Conservation (phyloP, 2,888 invertebrate genomes). For the Stramonita haemastoma region DNA sequence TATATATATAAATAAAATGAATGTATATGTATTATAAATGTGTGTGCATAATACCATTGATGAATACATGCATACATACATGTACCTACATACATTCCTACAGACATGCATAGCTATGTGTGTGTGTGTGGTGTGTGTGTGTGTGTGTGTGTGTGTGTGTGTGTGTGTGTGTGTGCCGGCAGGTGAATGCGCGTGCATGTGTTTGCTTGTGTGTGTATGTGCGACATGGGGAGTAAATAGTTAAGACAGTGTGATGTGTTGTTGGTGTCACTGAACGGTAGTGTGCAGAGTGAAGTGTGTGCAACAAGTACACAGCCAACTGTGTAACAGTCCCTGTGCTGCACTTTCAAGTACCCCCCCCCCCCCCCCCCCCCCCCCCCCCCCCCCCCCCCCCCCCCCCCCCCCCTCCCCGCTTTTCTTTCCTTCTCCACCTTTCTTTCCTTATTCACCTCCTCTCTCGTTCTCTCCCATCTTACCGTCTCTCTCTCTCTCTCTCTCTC, state of each 20-base stretch:
- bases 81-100: not conserved
- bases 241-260: too few species aligned
- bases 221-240: too few species aligned
- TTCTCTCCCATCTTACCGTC: not conserved
- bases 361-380: not conserved
- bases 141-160: too few species aligned
- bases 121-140: too few species aligned
- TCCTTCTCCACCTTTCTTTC: not conserved
- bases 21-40: too few species aligned
- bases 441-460: not conserved
- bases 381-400: not conserved
- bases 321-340: not conserved
- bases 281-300: too few species aligned
- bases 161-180: too few species aligned
- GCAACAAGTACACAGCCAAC: too few species aligned
- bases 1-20: not conserved
- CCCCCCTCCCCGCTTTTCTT: not conserved
- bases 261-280: too few species aligned
- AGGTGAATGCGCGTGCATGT: too few species aligned
- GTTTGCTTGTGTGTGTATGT: too few species aligned
- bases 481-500: slow-evolving; percentile 11
- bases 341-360: not conserved
- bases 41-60: not conserved
- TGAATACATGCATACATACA: not conserved
- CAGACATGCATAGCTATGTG: not conserved